These are phyloP conservation scores for Ceriagrion tenellum DNA, from an alignment of 2,888 invertebrate species.

Conservation along the genomic window DNA sequence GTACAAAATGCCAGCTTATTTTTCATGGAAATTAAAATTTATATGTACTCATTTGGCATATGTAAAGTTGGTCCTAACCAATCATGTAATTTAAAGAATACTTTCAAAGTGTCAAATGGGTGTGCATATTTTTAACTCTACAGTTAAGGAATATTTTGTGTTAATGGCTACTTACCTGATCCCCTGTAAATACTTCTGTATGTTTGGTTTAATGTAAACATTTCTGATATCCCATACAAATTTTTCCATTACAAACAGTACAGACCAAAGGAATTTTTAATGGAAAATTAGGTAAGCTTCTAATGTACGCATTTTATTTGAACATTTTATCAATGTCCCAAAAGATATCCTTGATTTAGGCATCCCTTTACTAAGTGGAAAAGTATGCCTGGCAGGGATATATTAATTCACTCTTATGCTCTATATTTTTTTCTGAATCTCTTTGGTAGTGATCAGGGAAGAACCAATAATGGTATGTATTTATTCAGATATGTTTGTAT, in stretches of 20 bases:
- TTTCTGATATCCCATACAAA: slow-evolving; percentile 72
- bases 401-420: slow-evolving; percentile 9
- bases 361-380: slow-evolving; percentile 69
- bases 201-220: slow-evolving; percentile 59
- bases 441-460: slow-evolving; percentile 39
- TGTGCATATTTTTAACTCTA: slow-evolving; percentile 49
- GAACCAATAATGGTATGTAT: slow-evolving; percentile 35
- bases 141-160: slow-evolving; percentile 39
- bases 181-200: slow-evolving; percentile 59
- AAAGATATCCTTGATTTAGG: slow-evolving; percentile 65
- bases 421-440: slow-evolving; percentile 44
- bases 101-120: slow-evolving; percentile 41
- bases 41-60: slow-evolving; percentile 38
- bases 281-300: slow-evolving; percentile 74
- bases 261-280: slow-evolving; percentile 72
- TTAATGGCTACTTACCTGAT: slow-evolving; percentile 63
- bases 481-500: neutral
- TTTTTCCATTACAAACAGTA: slow-evolving; percentile 79
- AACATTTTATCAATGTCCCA: slow-evolving; percentile 57
- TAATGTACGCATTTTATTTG: slow-evolving; percentile 72
- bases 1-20: slow-evolving; percentile 42
- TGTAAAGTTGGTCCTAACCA: slow-evolving; percentile 52
- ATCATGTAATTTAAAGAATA: neutral
- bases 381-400: slow-evolving; percentile 66
- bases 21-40: slow-evolving; percentile 38